phyloP scores from a whole-genome alignment of 2,797 vertebrate species.

The Novumbra hubbsi region DNA sequence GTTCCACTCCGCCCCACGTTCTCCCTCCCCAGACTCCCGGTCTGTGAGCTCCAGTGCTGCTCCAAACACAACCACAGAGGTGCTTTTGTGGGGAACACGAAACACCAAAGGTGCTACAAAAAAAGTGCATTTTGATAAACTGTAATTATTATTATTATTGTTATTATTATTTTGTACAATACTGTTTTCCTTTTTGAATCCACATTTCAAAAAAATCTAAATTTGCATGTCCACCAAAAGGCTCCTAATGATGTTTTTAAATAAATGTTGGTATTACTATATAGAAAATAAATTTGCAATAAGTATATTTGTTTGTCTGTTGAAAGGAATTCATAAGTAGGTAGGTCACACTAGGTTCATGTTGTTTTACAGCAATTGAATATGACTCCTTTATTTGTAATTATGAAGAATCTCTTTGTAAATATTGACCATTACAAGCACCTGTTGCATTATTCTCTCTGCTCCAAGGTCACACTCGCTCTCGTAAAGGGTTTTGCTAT shows the following conservation, averaged over 20 bases:
- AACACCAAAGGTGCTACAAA: conserved; percentile 84
- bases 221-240: conserved; percentile 84
- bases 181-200: conserved; percentile 86
- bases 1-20: conserved; percentile 4
- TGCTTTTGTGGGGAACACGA: conserved; percentile 85
- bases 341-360: conserved; percentile 55
- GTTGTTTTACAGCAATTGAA: conserved; percentile 65
- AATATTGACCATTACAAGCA: conserved; percentile 81
- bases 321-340: conserved; percentile 36
- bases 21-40: conserved; percentile 50
- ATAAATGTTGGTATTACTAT: conserved; percentile 56
- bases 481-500: not conserved
- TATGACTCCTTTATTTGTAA: conserved; percentile 77
- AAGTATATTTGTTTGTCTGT: conserved; percentile 55
- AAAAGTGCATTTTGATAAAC: conserved; percentile 80
- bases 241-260: conserved; percentile 70
- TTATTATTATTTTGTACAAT: conserved; percentile 92
- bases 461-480: conserved; percentile 37
- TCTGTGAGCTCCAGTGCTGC: conserved; percentile 85
- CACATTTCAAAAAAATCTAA: conserved; percentile 75
- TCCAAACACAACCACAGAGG: conserved; percentile 76
- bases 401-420: conserved; percentile 85
- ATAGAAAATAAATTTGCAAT: conserved; percentile 52
- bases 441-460: conserved; percentile 71
- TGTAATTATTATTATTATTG: conserved; percentile 96